Evolutionary conservation across 2,797 vertebrate species (phyloP).

Genomic region (Mergus octosetaceus): DNA sequence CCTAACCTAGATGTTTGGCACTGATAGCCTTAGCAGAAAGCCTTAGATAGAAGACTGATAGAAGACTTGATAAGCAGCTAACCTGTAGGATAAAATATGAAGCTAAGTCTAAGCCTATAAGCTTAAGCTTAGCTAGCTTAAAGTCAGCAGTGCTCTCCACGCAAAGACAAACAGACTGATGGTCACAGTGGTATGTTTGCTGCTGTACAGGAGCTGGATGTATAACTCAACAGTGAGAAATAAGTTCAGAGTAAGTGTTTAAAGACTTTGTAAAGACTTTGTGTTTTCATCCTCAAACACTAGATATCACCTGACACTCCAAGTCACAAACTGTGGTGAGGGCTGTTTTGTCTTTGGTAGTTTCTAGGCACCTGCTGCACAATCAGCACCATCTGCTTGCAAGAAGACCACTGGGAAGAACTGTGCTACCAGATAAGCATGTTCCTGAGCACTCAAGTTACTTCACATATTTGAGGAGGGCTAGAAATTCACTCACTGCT

Average conservation of each 20-base stretch:
- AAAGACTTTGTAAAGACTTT: neutral
- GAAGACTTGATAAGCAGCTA: neutral
- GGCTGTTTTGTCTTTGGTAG: neutral
- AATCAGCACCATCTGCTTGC: neutral
- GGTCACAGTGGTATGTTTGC: neutral
- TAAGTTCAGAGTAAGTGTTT: neutral
- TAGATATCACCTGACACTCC: neutral
- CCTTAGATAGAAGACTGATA: neutral
- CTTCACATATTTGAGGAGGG: neutral
- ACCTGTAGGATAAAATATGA: neutral
- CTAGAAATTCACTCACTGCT: neutral
- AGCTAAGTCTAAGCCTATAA: neutral
- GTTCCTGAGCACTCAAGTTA: neutral
- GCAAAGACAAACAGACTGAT: neutral
- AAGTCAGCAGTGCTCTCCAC: neutral
- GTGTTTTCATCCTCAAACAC: neutral
- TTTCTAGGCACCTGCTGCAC: neutral
- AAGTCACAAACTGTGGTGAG: neutral
- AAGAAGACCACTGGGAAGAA: neutral
- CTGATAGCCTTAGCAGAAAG: neutral
- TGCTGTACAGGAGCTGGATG: neutral
- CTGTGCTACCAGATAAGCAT: neutral
- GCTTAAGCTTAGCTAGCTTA: neutral
- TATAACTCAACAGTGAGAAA: neutral
- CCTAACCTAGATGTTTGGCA: neutral